Conservation (phyloP, 2,888 invertebrate species). For the Crossocerus cetratus region DNA sequence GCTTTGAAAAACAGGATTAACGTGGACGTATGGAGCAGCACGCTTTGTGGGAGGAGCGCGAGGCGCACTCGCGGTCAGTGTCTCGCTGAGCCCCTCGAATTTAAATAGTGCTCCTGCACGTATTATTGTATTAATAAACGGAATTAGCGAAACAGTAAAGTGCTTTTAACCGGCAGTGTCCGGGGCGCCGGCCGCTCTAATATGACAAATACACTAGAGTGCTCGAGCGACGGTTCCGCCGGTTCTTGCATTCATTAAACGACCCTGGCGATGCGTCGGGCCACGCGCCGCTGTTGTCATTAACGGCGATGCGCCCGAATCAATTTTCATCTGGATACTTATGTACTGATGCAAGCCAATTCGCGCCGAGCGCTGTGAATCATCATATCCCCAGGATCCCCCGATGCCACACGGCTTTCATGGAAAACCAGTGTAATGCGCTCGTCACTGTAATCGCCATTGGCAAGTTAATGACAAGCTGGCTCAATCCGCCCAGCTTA, state of each 20-base stretch:
- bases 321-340: conserved; percentile 76
- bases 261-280: conserved; percentile 64
- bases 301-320: conserved; percentile 74
- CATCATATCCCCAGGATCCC: conserved; percentile 23
- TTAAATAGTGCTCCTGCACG: conserved; percentile 56
- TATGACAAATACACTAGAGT: conserved; percentile 69
- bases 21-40: conserved; percentile 39
- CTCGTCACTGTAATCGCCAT: background rate
- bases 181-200: conserved; percentile 68
- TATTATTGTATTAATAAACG: conserved; percentile 71
- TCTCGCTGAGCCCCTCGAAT: conserved; percentile 40
- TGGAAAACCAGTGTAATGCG: background rate
- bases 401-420: conserved; percentile 19
- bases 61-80: conserved; percentile 24
- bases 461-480: background rate
- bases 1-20: conserved; percentile 54
- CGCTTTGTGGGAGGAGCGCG: conserved; percentile 34
- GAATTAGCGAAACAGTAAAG: conserved; percentile 74
- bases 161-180: conserved; percentile 73
- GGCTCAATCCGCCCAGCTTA: no score
- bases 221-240: conserved; percentile 51
- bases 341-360: conserved; percentile 74
- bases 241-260: conserved; percentile 74
- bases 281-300: conserved; percentile 60
- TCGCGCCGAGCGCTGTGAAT: conserved; percentile 57